Conservation (phyloP, 2,888 invertebrate species). For the Ophioninae sp. region DNA sequence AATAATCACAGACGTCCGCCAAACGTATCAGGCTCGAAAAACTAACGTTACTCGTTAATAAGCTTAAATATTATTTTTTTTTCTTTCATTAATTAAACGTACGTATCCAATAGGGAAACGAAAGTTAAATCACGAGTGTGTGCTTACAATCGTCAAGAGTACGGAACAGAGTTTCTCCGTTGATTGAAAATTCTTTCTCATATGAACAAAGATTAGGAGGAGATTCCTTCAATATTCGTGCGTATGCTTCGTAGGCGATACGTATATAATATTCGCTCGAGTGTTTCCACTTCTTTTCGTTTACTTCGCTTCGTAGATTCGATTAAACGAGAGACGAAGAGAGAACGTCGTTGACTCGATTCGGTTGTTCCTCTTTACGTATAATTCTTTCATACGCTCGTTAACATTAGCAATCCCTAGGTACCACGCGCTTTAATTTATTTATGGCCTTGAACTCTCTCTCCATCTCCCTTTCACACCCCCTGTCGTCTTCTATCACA, state of each 20-base stretch:
- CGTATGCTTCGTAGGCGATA: neutral
- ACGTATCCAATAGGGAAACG: neutral
- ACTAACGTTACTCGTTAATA: conserved; percentile 66
- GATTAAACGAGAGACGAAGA: neutral
- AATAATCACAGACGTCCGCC: conserved; percentile 74
- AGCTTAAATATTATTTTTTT: conserved; percentile 59
- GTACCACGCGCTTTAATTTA: conserved; percentile 32
- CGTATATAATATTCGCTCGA: neutral
- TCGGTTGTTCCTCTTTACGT: neutral
- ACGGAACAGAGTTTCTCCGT: neutral
- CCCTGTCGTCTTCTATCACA: conserved; percentile 1
- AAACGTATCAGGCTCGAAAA: conserved; percentile 72
- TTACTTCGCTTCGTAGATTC: conserved; percentile 15
- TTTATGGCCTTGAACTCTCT: conserved; percentile 39
- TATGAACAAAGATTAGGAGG: neutral
- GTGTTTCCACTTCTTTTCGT: neutral
- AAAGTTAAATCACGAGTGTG: neutral
- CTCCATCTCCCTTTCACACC: neutral
- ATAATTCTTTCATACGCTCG: conserved; percentile 19
- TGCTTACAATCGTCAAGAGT: neutral
- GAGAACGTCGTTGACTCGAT: conserved; percentile 12
- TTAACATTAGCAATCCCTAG: neutral
- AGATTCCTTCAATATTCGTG: neutral
- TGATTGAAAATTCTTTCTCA: neutral
- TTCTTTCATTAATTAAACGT: conserved; percentile 22